A percentile compares a stretch with the other conserved stretches of the same genome.
Conservation (phyloP, 2,888 invertebrate genomes). For the Laothoe populi region DNA sequence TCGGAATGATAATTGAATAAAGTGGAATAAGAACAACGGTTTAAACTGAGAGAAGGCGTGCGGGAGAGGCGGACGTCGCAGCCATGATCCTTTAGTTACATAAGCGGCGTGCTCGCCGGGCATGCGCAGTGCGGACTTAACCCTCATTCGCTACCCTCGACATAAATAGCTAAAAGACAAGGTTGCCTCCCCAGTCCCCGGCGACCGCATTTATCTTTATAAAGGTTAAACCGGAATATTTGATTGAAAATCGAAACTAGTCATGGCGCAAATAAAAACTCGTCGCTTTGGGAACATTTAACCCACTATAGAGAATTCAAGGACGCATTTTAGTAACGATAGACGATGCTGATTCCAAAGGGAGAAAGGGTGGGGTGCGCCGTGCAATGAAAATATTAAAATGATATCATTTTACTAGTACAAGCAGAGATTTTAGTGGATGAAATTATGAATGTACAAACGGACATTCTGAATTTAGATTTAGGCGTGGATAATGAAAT, state of each 20-base stretch:
- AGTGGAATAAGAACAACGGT: slow-evolving; percentile 30
- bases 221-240: slow-evolving; percentile 82
- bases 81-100: slow-evolving; percentile 69
- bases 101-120: slow-evolving; percentile 70
- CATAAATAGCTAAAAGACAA: slow-evolving; percentile 84
- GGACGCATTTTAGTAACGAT: slow-evolving; percentile 10
- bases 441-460: slow-evolving; percentile 1
- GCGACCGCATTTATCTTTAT: slow-evolving; percentile 80
- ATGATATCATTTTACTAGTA: not conserved
- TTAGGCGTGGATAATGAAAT: not conserved
- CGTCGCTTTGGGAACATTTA: slow-evolving; percentile 27
- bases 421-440: not conserved
- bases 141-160: slow-evolving; percentile 73
- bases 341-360: not conserved
- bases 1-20: not conserved
- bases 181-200: slow-evolving; percentile 80
- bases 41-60: slow-evolving; percentile 43
- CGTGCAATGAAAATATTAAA: not conserved
- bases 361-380: not conserved
- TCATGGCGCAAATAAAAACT: slow-evolving; percentile 55
- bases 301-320: slow-evolving; percentile 18
- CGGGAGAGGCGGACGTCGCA: slow-evolving; percentile 51
- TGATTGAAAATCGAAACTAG: slow-evolving; percentile 73
- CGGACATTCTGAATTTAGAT: not conserved
- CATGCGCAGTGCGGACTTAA: slow-evolving; percentile 72